Conservation (phyloP, 2,797 vertebrate species). For the Protonibea diacanthus region DNA sequence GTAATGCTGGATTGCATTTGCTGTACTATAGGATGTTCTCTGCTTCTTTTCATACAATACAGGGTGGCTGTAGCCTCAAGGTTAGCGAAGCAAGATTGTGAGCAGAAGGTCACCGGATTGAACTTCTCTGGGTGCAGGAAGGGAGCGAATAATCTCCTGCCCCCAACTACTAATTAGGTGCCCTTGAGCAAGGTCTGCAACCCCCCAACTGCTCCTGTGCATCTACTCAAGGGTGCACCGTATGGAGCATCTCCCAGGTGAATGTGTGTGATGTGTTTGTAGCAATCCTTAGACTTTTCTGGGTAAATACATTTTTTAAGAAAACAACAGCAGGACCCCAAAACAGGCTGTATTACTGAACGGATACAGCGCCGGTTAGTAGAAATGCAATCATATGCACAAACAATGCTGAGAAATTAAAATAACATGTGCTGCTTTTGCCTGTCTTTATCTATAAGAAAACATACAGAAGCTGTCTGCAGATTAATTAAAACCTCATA, state of each 20-base stretch:
- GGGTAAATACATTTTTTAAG: slow-evolving; percentile 48
- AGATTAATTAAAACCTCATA: slow-evolving; percentile 83
- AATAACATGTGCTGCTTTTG: slow-evolving; percentile 52
- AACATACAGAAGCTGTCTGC: slow-evolving; percentile 75
- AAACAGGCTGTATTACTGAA: slow-evolving; percentile 41
- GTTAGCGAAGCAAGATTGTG: slow-evolving; percentile 63
- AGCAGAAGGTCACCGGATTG: slow-evolving; percentile 73
- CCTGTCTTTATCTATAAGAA: slow-evolving; percentile 79
- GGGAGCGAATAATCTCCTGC: slow-evolving; percentile 69
- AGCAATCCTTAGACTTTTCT: slow-evolving; percentile 28
- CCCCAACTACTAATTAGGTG: slow-evolving; percentile 76
- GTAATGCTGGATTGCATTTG: slow-evolving; percentile 41
- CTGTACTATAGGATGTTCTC: slow-evolving; percentile 32
- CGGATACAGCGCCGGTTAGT: slow-evolving; percentile 23
- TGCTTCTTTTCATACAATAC: slow-evolving; percentile 42
- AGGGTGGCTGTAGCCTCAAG: slow-evolving; percentile 66
- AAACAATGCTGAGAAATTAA: slow-evolving; percentile 73
- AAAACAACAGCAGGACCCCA: slow-evolving; percentile 40
- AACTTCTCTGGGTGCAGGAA: slow-evolving; percentile 64
- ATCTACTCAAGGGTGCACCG: slow-evolving; percentile 43
- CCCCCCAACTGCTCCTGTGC: slow-evolving; percentile 58
- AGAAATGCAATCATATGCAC: slow-evolving; percentile 61
- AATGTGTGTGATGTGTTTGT: slow-evolving; percentile 38
- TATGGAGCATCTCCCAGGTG: slow-evolving; percentile 60
- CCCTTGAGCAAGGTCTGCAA: slow-evolving; percentile 78